A percentile compares a stretch with the other conserved stretches of the same genome.
phyloP scores from a whole-genome alignment of 2,888 invertebrate genomes.

The Cybosia mesomella region DNA sequence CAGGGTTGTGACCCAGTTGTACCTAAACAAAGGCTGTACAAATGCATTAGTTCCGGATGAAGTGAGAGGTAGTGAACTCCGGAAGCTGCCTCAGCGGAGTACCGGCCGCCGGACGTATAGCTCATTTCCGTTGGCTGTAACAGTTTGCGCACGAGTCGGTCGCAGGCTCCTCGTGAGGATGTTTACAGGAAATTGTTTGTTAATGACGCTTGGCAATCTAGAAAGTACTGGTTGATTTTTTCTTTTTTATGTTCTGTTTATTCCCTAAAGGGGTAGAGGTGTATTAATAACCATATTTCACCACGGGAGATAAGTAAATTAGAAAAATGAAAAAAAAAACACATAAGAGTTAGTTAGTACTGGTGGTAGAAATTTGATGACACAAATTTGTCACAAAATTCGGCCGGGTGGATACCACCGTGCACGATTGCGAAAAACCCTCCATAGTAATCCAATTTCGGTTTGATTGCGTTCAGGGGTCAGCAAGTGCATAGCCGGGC shows the following conservation, averaged over 20 bases:
- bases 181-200: conserved; percentile 10
- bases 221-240: not conserved
- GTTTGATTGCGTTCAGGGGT: too few relatives aligned
- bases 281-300: not conserved
- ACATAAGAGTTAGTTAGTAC: too few relatives aligned
- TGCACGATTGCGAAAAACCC: too few relatives aligned
- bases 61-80: conserved; percentile 37
- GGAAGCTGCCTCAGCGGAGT: conserved; percentile 62
- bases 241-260: not conserved
- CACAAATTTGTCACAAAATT: too few relatives aligned
- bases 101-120: conserved; percentile 66
- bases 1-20: not conserved
- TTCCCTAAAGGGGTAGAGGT: not conserved
- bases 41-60: conserved; percentile 41
- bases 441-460: too few relatives aligned
- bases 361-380: too few relatives aligned
- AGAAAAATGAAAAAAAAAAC: not conserved
- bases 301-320: not conserved
- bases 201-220: not conserved
- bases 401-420: too few relatives aligned
- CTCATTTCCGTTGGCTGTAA: conserved; percentile 66
- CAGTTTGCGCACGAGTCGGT: conserved; percentile 38
- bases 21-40: conserved; percentile 33
- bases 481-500: too few relatives aligned
- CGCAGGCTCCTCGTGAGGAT: conserved; percentile 23